Evolutionary conservation across 2,797 vertebrate genomes (phyloP).

Genomic region (Rhinatrema bivittatum): DNA sequence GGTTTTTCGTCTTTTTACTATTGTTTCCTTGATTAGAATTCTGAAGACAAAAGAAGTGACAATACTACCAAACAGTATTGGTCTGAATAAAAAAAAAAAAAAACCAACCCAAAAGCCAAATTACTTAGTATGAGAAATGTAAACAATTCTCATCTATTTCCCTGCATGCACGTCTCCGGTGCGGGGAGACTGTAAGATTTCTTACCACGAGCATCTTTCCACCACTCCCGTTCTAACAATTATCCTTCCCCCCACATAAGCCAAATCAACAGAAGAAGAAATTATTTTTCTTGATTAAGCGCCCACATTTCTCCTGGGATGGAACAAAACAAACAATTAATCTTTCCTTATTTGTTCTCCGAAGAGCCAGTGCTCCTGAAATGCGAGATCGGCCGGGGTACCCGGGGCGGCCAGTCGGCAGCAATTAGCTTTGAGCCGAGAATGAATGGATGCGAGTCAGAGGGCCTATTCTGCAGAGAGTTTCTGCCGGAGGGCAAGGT

Average conservation of each 20-base stretch:
- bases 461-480: slow-evolving; percentile 64
- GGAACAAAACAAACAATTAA: slow-evolving; percentile 95
- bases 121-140: slow-evolving; percentile 65
- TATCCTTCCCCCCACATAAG: slow-evolving; percentile 70
- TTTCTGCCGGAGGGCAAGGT: slow-evolving; percentile 58
- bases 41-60: slow-evolving; percentile 77
- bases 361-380: slow-evolving; percentile 59
- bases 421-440: slow-evolving; percentile 76
- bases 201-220: slow-evolving; percentile 50
- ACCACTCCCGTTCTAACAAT: slow-evolving; percentile 51
- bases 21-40: slow-evolving; percentile 82
- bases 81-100: slow-evolving; percentile 66
- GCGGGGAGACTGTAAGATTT: slow-evolving; percentile 50
- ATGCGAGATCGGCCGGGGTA: slow-evolving; percentile 57
- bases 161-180: slow-evolving; percentile 35
- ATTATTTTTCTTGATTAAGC: slow-evolving; percentile 99
- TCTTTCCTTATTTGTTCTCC: slow-evolving; percentile 84
- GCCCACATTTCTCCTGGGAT: slow-evolving; percentile 77
- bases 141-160: slow-evolving; percentile 56
- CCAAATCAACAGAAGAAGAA: slow-evolving; percentile 72
- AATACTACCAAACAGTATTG: slow-evolving; percentile 61
- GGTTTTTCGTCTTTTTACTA: slow-evolving; percentile 55
- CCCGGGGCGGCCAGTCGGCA: slow-evolving; percentile 74
- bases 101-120: slow-evolving; percentile 55
- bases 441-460: slow-evolving; percentile 69